Percentiles rank a stretch among this genome's conserved stretches.
These are phyloP conservation scores for Gephyroberyx darwinii DNA, from an alignment of 2,797 vertebrate species.

Conservation along the genomic window DNA sequence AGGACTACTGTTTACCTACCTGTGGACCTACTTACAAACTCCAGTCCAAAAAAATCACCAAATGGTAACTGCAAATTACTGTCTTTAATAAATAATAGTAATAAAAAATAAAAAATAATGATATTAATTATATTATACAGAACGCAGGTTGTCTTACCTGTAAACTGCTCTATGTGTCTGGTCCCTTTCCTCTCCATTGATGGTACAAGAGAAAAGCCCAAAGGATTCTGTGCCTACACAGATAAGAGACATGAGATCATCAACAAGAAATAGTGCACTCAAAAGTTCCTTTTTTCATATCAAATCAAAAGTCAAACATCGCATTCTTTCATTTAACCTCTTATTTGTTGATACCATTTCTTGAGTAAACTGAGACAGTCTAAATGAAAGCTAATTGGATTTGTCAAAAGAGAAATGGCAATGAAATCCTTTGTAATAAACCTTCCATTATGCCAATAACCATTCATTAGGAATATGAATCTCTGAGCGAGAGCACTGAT, in stretches of 20 bases:
- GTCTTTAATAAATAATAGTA: too few relatives aligned
- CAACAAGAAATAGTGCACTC: not conserved
- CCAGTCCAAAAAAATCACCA: not conserved
- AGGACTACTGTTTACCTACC: slow-evolving; percentile 10
- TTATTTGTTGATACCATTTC: slow-evolving; percentile 11
- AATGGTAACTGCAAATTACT: not conserved
- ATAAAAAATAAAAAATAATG: too few relatives aligned
- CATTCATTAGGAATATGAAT: slow-evolving; percentile 56
- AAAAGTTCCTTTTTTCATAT: not conserved
- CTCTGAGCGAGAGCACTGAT: slow-evolving; percentile 35
- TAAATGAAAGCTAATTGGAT: slow-evolving; percentile 29
- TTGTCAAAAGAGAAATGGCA: slow-evolving; percentile 37
- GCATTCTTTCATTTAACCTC: not conserved
- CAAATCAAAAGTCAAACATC: not conserved
- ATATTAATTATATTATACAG: too few relatives aligned
- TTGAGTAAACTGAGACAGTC: slow-evolving; percentile 8
- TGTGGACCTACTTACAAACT: not conserved
- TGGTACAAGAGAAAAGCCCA: slow-evolving; percentile 94
- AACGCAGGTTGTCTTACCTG: slow-evolving; percentile 82
- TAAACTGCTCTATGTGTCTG: slow-evolving; percentile 97
- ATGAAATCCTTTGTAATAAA: slow-evolving; percentile 36
- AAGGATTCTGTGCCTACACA: slow-evolving; percentile 94
- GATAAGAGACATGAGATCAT: slow-evolving; percentile 17
- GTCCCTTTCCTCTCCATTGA: slow-evolving; percentile 94
- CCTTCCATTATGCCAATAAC: slow-evolving; percentile 61